Conservation (phyloP, 37 sponge, comb jelly and placozoan species). For the Chondrosia reniformis region DNA sequence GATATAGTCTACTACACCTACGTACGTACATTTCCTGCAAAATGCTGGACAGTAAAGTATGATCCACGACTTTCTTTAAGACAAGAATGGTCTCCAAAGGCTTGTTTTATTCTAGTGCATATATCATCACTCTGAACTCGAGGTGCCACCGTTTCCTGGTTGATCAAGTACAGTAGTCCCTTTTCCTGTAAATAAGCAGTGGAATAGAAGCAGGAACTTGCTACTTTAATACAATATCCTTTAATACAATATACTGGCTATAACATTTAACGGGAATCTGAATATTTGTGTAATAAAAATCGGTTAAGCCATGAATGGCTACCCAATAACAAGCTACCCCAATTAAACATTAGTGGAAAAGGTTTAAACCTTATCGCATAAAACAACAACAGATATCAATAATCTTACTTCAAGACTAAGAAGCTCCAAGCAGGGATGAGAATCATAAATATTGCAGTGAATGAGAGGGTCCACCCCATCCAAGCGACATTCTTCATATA, state of each 20-base stretch:
- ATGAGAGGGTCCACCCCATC: constrained; percentile 69
- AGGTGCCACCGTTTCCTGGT: constrained; percentile 78
- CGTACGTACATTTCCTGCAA: constrained; percentile 20
- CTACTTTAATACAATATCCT: too few species aligned
- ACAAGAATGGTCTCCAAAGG: constrained; percentile 31
- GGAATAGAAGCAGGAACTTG: too few species aligned
- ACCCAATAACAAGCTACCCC: too few species aligned
- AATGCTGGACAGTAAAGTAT: constrained; percentile 57
- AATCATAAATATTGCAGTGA: constrained; percentile 56
- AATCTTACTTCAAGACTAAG: constrained; percentile 50
- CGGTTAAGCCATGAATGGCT: too few species aligned
- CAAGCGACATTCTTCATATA: constrained; percentile 10
- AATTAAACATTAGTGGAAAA: too few species aligned
- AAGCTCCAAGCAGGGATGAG: constrained; percentile 63
- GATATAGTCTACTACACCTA: background rate
- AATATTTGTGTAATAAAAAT: too few species aligned
- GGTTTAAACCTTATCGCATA: too few species aligned
- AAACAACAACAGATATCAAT: background rate
- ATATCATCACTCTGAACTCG: constrained; percentile 75
- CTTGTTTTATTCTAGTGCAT: constrained; percentile 47
- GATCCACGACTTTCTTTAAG: constrained; percentile 28
- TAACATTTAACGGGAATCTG: too few species aligned
- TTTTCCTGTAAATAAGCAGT: constrained; percentile 8
- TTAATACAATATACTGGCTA: too few species aligned
- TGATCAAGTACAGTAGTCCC: constrained; percentile 59